Evolutionary conservation across 2,113 vertebrate species (phyloP), one percentile per base, ranked within the genome.

Genomic region (Colossoma macropomum): DNA sequence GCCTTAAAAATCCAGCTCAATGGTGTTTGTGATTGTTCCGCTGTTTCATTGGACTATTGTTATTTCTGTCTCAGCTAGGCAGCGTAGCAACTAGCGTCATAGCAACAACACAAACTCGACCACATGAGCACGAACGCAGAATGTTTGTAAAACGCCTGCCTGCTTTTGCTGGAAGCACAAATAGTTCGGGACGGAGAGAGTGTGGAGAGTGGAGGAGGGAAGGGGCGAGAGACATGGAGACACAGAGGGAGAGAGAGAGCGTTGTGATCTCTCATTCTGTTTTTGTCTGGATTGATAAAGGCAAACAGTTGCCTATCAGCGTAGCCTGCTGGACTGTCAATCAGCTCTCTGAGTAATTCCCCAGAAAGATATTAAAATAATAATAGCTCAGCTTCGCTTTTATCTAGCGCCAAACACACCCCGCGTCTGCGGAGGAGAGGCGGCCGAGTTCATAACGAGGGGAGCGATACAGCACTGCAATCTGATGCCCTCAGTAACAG

Each of bases 221-320:
- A 62, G 25, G 45, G 13, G 69, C 15, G 4, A 21, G 6, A 45
- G 28, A 23, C 19, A 28, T 23, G 30, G 54, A 30, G 71, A 23
- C 66, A 23, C 56, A 59, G 66, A 59, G 21, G 28, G 74, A 79
- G 74, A 52, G 56, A 63, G 59, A 77, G 0, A 45, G 23, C 13
- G 17, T n/a, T 13, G 76, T 78, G 59, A 78, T 65, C 34, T 48
- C 38, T 8, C 16, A 45, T 78, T 41, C 59, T 50, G 75, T 78
- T 66, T 78, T 28, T 78, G 60, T 66, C 38, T 48, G 8, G 60
- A 34, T n/a, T 19, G 65, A 32, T 34, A 38, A 30, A 68, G 65
- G 65, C 21, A 38, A 65, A 28, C 27, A 30, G 25, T 65, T 27
- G 25, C 15, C 25, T 27, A 16, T 16, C 9, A 65, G 50, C 50